phyloP scores from a whole-genome alignment of 2,797 vertebrate genomes.

The Amphiprion clarkii region DNA sequence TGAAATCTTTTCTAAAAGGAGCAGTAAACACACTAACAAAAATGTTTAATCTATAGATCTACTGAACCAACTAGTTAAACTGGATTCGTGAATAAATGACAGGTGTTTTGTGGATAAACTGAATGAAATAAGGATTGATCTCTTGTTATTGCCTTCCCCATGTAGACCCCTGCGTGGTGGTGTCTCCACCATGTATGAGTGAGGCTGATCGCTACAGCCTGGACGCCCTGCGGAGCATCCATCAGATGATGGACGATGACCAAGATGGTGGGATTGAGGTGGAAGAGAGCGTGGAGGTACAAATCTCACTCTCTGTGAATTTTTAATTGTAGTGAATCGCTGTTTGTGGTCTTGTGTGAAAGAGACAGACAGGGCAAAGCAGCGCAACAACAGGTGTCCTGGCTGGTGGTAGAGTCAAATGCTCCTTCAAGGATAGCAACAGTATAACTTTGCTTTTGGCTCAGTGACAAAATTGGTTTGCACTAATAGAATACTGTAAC shows the following conservation, averaged over 20 bases:
- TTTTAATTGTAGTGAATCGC: neutral
- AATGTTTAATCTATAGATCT: neutral
- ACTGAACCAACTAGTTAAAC: neutral
- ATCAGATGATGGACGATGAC: constrained; percentile 89
- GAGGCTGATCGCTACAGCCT: constrained; percentile 94
- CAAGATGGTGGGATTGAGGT: constrained; percentile 87
- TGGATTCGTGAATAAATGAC: neutral
- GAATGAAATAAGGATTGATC: neutral
- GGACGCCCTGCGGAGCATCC: constrained; percentile 95
- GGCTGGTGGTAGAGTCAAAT: constrained; percentile 58
- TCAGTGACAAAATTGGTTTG: constrained; percentile 65
- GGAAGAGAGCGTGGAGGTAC: constrained; percentile 88
- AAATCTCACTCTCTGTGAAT: constrained; percentile 1
- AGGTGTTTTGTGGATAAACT: neutral
- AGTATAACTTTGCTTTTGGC: constrained; percentile 75
- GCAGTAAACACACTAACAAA: neutral
- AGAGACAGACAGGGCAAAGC: constrained; percentile 35
- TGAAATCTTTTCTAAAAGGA: neutral
- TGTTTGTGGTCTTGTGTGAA: constrained; percentile 21
- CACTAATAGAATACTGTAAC: constrained; percentile 57
- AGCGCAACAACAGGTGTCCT: constrained; percentile 70
- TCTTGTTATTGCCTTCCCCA: constrained; percentile 14
- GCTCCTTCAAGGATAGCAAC: constrained; percentile 74
- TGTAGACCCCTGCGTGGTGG: constrained; percentile 90
- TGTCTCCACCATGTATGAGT: constrained; percentile 92